Base-by-base conservation (phyloP, 2,113 vertebrate species). In the Larimichthys polyactis region DNA sequence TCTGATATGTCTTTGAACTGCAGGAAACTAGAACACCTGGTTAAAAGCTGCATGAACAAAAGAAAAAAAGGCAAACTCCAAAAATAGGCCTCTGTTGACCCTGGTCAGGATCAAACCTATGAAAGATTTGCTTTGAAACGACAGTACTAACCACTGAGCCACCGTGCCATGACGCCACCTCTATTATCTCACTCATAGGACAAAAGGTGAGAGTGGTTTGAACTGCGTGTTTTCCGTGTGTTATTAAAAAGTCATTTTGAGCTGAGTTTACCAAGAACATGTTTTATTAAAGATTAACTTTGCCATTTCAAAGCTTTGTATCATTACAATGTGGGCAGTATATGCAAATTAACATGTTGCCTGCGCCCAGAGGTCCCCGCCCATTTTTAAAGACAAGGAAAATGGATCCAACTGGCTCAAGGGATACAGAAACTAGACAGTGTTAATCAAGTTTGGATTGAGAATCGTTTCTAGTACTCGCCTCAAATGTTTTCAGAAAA, bases 1-100 rank as follows among this genome's bases (percentile, higher is more conserved):
- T 64, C 71, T 80, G 82, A 85, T 74, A 29, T 57, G 40, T 58
- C 68, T 87, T 82, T 71, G 46, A 73, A 82, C 43, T 78, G 19
- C 11, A 75, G 55, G 44, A 75, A 83, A 71, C 19, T 64, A 67
- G 62, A 80, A 65, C 62, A 77, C 32, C 72, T 67, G 54, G 60
- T 64, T 62, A 65, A 87, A 81, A 73, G 75, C 64, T 72, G 32
- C 15, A 16, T 24, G 73, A 40, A 69, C 62, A 69, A 55, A 48
- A 51, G n/a, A 32, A 66, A 75, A 77, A 68, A 29, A 16, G 59
- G 68, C 24, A 63, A 79, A 58, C 16, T 69, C 40, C 44, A 52
- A 52, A 59, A 55, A 59, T 40, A 44, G 46, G 15, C 15, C 36
- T 32, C 51, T 27, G 43, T 29, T 60, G 63, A 70, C 64, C 40